Conservation (phyloP, 2,113 vertebrate genomes). For the Piaya cayana region DNA sequence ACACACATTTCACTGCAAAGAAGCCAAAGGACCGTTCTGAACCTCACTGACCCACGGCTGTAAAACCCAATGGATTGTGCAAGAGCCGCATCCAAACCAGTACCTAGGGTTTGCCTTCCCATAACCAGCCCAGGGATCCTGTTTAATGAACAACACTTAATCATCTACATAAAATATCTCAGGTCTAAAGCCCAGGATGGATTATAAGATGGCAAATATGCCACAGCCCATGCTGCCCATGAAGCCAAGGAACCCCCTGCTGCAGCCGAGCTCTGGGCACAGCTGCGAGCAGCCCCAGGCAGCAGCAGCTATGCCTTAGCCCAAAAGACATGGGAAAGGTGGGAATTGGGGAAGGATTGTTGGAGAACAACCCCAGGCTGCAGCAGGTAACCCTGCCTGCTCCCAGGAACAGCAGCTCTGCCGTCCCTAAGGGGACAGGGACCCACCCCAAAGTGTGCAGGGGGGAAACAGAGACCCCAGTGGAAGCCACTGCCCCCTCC, state of each 20-base stretch:
- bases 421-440: fast-evolving
- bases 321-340: neutral
- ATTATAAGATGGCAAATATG: fast-evolving
- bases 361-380: neutral
- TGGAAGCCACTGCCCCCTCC: neutral
- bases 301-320: fast-evolving
- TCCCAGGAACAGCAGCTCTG: neutral
- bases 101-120: fast-evolving
- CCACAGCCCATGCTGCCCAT: fast-evolving
- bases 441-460: neutral
- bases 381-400: fast-evolving
- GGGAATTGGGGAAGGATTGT: neutral
- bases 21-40: neutral
- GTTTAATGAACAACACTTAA: fast-evolving
- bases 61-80: fast-evolving
- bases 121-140: neutral
- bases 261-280: neutral
- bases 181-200: fast-evolving
- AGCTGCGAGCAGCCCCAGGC: fast-evolving
- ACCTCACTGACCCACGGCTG: neutral
- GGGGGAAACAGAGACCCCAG: neutral
- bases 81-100: fast-evolving
- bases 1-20: fast-evolving
- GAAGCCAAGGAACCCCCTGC: fast-evolving
- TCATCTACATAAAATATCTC: fast-evolving